These are phyloP conservation scores for Ladona fulva DNA, from an alignment of 1,140 invertebrate species.

Conservation along the genomic window DNA sequence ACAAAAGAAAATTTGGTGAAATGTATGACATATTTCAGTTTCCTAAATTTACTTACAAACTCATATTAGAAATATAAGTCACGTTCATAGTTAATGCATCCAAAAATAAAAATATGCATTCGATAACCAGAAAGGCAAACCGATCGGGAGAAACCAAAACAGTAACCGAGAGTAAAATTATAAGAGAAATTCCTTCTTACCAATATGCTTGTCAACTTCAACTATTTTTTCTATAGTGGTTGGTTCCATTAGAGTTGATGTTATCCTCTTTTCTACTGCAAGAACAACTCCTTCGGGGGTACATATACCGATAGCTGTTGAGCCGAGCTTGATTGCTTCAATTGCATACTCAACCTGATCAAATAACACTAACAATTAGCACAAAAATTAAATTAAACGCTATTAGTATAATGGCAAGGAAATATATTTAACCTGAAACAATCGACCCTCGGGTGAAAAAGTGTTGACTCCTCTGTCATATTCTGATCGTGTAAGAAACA, in stretches of 20 bases:
- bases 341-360: constrained; percentile 94
- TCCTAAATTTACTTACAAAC: no score
- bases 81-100: no score
- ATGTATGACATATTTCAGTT: no score
- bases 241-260: constrained; percentile 91
- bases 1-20: no score
- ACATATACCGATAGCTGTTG: constrained; percentile 96
- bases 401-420: neutral
- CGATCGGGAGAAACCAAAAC: no score
- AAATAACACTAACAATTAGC: constrained; percentile 13
- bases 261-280: constrained; percentile 96
- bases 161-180: no score
- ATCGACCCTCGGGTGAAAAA: constrained; percentile 96
- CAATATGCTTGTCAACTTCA: constrained; percentile 93
- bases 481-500: constrained; percentile 98
- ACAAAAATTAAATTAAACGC: constrained; percentile 10
- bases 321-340: constrained; percentile 98
- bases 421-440: constrained; percentile 68
- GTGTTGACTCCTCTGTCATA: constrained; percentile 99
- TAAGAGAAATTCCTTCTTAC: no score
- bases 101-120: no score
- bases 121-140: no score
- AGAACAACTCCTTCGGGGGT: constrained; percentile 90
- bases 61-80: no score
- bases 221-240: constrained; percentile 97